Conservation (phyloP, 2,888 invertebrate genomes). For the Cataglyphis cursor region DNA sequence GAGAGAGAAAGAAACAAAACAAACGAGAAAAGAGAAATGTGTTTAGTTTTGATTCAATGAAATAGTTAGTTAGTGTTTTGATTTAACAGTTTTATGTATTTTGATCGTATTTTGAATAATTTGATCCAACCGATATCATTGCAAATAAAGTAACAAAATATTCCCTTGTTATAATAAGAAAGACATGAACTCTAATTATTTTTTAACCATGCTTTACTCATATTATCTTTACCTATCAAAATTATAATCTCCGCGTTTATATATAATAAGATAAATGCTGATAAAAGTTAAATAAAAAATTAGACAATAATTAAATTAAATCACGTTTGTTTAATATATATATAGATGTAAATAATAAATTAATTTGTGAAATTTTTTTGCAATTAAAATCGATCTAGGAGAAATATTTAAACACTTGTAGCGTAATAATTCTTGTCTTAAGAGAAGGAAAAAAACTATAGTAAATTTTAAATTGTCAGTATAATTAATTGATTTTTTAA, state of each 20-base stretch:
- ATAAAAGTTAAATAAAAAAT: slow-evolving; percentile 8
- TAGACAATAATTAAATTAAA: slow-evolving; percentile 20
- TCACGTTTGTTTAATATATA: not conserved
- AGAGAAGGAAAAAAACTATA: not conserved
- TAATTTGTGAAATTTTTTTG: not conserved
- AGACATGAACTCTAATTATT: slow-evolving; percentile 32
- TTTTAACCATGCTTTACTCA: slow-evolving; percentile 5
- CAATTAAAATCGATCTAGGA: not conserved
- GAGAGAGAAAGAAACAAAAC: not conserved
- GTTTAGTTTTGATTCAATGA: slow-evolving; percentile 15
- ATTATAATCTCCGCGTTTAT: slow-evolving; percentile 10
- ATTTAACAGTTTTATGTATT: slow-evolving; percentile 29
- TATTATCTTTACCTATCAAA: slow-evolving; percentile 27
- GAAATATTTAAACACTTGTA: not conserved
- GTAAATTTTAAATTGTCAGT: not conserved
- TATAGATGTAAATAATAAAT: not conserved
- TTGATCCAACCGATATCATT: slow-evolving; percentile 11
- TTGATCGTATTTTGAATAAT: not conserved
- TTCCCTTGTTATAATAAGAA: slow-evolving; percentile 3
- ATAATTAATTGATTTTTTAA: not conserved
- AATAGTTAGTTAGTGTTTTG: slow-evolving; percentile 7
- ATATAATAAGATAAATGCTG: slow-evolving; percentile 6
- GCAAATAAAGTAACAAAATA: not conserved
- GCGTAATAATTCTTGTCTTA: not conserved
- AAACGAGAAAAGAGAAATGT: not conserved